Evolutionary conservation across 2,888 invertebrate species (phyloP), one percentile per base, ranked within the genome.

Genomic region (Chalcosyrphus nemorum): DNA sequence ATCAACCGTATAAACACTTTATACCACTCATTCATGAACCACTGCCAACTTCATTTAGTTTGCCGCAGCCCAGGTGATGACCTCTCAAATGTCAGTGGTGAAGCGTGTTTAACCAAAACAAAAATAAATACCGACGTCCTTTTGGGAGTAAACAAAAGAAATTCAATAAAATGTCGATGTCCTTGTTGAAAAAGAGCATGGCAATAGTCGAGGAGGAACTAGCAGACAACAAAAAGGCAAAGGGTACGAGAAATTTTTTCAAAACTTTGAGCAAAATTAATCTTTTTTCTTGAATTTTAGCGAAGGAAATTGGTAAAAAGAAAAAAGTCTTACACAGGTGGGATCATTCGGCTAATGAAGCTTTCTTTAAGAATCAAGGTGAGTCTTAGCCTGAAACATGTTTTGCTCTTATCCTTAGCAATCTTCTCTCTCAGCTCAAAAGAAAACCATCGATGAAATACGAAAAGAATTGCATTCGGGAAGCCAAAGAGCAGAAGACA

Each of bases 111-210:
- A 6, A 35, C 13, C 71, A 59, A 72, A 72, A 72, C 38, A 59
- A 72, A 61, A 56, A 45, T 45, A 61, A 56, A 45, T 45, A 56
- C 45, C 11, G 21, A 56, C 15, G n/a, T 21, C 19, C 7, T 32
- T 21, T 52, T 19, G n/a, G 9, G 7, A 7, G 7, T 13, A 13
- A 24, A 11, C 4, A 24, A 56, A 24, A 47, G 38, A 27, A 61
- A 61, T 45, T 13, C 11, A 35, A 5, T 1, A 77, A 63, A 52
- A 84, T 84, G 84, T 84, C 84, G 3, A 68, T 75, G 80, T 61
- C 84, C 5, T 9, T 84, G 45, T 41, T 84, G 13, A 84, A 80
- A 63, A 68, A 75, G 57, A 84, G 84, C 13, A 65, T 84, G 65
- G 74, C 80, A 75, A 84, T 84, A 24, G 80, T 80, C 1, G 84